phyloP scores from a whole-genome alignment of 2,113 vertebrate species.

The Pseudopodoces humilis region DNA sequence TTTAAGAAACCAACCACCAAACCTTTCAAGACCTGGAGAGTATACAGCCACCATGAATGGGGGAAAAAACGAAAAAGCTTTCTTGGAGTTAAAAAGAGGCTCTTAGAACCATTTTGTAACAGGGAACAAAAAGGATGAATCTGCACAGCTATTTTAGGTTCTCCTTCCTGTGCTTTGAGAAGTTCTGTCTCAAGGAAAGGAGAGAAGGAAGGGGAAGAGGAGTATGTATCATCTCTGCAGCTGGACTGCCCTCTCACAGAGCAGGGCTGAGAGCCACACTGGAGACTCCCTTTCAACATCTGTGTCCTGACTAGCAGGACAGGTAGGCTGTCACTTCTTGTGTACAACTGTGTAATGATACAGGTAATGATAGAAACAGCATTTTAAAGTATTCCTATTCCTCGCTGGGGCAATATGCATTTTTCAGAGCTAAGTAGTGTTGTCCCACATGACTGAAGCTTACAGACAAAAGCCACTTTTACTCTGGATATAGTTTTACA shows the following conservation, averaged over 20 bases:
- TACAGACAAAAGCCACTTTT: background rate
- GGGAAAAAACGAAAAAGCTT: accelerated
- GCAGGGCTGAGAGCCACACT: background rate
- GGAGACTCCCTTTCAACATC: background rate
- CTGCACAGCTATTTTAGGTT: background rate
- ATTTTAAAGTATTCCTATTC: background rate
- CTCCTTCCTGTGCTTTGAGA: background rate
- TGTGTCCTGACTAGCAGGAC: background rate
- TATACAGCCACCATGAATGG: background rate
- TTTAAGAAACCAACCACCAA: background rate
- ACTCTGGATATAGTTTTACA: background rate
- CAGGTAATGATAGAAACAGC: background rate
- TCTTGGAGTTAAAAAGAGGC: background rate
- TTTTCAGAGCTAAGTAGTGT: background rate
- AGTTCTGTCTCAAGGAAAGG: background rate
- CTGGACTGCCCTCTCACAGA: background rate
- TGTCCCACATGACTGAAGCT: background rate
- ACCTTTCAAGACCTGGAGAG: background rate
- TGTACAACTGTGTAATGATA: background rate
- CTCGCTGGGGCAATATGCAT: background rate
- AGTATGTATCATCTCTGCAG: background rate
- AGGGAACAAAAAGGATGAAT: background rate
- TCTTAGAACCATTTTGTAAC: background rate
- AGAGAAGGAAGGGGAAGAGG: background rate
- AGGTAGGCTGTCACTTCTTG: background rate